These are phyloP conservation scores for Tragelaphus eurycerus DNA, from an alignment of 2,797 vertebrate species.

Conservation along the genomic window DNA sequence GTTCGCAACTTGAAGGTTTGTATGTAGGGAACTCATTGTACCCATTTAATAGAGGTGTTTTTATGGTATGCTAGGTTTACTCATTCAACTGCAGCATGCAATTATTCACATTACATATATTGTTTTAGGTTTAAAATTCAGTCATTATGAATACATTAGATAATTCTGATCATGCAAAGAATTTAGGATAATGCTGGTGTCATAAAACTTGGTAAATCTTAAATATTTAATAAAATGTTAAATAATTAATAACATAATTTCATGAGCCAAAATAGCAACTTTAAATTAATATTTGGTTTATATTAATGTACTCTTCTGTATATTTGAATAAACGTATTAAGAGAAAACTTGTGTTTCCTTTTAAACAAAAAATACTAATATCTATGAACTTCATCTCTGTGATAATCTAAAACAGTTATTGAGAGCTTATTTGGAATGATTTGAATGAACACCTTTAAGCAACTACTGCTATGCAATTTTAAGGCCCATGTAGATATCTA, in stretches of 20 bases:
- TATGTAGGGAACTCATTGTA: not conserved
- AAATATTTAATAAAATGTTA: constrained; percentile 13
- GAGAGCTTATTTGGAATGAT: not conserved
- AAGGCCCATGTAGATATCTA: not conserved
- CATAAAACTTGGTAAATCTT: not conserved
- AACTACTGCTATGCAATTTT: not conserved
- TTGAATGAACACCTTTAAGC: not conserved
- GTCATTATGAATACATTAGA: not conserved
- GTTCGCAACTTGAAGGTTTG: not conserved
- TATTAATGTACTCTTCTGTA: not conserved
- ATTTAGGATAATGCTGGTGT: not conserved
- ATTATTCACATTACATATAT: not conserved
- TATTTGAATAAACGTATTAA: not conserved
- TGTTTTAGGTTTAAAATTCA: not conserved
- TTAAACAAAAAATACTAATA: not conserved
- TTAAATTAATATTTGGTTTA: not conserved
- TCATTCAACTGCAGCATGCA: not conserved
- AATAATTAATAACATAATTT: not conserved
- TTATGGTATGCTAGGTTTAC: not conserved
- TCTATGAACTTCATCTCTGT: not conserved
- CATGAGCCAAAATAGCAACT: not conserved
- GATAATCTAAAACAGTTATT: not conserved
- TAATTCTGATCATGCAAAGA: not conserved
- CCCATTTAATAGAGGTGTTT: not conserved
- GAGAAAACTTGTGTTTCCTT: not conserved